Percentiles rank a stretch among this genome's conserved stretches.
Evolutionary conservation across 2,797 vertebrate genomes (phyloP).

Genomic region (Pipistrellus pygmaeus): DNA sequence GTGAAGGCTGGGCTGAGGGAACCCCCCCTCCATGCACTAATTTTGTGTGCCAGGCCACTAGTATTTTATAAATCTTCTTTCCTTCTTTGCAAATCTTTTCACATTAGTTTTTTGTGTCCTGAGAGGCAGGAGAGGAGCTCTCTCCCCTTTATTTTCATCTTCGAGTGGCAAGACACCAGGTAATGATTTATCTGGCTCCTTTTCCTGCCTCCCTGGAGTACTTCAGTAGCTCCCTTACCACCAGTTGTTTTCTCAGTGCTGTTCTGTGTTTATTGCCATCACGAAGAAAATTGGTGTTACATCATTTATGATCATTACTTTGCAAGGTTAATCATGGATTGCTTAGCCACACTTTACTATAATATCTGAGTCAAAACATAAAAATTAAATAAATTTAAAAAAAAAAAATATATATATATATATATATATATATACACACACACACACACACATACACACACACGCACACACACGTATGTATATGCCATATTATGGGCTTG

Average conservation of each 20-base stretch:
- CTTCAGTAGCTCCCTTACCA: not conserved
- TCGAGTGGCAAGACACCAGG: not conserved
- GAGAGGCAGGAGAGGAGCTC: not conserved
- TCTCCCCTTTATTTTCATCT: not conserved
- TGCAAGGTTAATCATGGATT: not conserved
- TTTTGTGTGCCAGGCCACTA: too few relatives aligned
- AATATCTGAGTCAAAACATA: too few relatives aligned
- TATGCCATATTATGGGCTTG: not conserved
- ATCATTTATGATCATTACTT: conserved; percentile 28
- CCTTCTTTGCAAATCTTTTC: not conserved
- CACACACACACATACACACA: too few relatives aligned
- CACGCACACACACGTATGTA: too few relatives aligned
- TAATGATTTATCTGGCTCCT: not conserved
- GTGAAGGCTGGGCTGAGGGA: too few relatives aligned
- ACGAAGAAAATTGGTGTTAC: not conserved
- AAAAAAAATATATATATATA: too few relatives aligned
- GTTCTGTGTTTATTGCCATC: not conserved
- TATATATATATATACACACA: not conserved
- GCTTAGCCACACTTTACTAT: not conserved
- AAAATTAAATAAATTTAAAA: too few relatives aligned
- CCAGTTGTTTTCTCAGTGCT: conserved; percentile 5
- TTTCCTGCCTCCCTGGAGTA: not conserved
- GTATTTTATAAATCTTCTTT: not conserved
- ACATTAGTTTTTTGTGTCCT: not conserved
- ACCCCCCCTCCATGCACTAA: too few relatives aligned